A percentile compares a stretch with the other conserved stretches of the same genome.
Conservation (phyloP, 2,888 invertebrate species). For the Crepidodera aurea region DNA sequence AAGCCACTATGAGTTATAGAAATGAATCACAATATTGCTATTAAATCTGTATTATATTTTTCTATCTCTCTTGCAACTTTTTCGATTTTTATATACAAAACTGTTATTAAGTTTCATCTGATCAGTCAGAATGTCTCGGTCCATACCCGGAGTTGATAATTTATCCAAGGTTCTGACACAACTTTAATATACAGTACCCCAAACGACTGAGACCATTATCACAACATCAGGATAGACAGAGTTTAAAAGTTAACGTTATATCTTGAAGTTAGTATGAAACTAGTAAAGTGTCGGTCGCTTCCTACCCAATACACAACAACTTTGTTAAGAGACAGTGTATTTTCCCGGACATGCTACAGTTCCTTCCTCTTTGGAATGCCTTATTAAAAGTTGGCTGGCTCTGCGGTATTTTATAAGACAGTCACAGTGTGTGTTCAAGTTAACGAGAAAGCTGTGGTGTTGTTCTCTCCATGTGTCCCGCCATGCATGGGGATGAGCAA, state of each 20-base stretch:
- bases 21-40: too few species aligned
- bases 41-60: too few species aligned
- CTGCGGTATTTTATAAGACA: conserved; percentile 22
- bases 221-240: neutral
- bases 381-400: conserved; percentile 21
- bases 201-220: neutral
- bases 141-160: too few species aligned
- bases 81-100: too few species aligned
- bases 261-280: conserved; percentile 4
- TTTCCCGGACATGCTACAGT: conserved; percentile 17
- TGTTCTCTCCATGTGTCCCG: conserved; percentile 1
- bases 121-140: too few species aligned
- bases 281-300: conserved; percentile 8
- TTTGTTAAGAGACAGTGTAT: conserved; percentile 9
- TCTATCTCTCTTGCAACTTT: too few species aligned
- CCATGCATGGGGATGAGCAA: conserved; percentile 8
- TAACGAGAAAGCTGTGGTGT: conserved; percentile 17
- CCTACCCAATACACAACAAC: conserved; percentile 13
- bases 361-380: conserved; percentile 14
- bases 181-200: neutral
- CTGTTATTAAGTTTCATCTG: too few species aligned
- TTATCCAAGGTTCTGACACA: too few species aligned
- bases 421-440: conserved; percentile 17
- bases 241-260: conserved; percentile 13
- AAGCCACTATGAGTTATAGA: too few species aligned